Evolutionary conservation across 2,113 vertebrate species (phyloP), one percentile per base, ranked within the genome.

Genomic region (cattle (Bos taurus)): DNA sequence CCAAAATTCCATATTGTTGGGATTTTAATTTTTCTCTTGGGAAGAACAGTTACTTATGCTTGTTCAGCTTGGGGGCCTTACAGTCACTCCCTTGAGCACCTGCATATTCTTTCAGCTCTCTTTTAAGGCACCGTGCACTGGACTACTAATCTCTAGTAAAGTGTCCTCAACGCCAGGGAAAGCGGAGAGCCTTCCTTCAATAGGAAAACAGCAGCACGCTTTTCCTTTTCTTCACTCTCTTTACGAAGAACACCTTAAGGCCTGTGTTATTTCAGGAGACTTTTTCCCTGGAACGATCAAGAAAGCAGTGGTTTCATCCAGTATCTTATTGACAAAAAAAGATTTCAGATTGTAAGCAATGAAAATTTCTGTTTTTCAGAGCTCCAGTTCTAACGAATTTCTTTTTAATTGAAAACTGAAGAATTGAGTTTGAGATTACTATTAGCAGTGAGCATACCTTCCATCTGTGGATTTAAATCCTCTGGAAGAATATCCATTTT

Each of bases 101-200:
- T 95, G 64, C 59, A 62, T 62, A 60, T 88, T 94, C 84, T 92
- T 96, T 97, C 81, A 87, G 97, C n/a, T 60, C 57, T 97, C 96
- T 30, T 94, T 90, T 86, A 90, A 95, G 50, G 14, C 74, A 16
- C 46, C 48, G 80, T 13, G 7, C 48, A 25, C 33, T 64, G 74
- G 88, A 82, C 36, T 48, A 36, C 90, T 88, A 19, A 74, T 64
- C 59, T 91, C 90, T 81, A 28, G 74, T n/a, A 56, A 46, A 57
- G 2, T 57, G 46, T 60, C 50, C 36, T 64, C 78, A 84, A 33
- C 30, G 9, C 88, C 82, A 80, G 57, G 77, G 90, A 96, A 83
- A 94, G 40, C 90, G 0, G 33, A 84, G 74, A 80, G 57, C 82
- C 84, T 90, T 89, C 82, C 83, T 89, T 54, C 77, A 57, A 59